Evolutionary conservation across 2,113 vertebrate genomes (phyloP).

Genomic region (Gymnobelideus leadbeateri): DNA sequence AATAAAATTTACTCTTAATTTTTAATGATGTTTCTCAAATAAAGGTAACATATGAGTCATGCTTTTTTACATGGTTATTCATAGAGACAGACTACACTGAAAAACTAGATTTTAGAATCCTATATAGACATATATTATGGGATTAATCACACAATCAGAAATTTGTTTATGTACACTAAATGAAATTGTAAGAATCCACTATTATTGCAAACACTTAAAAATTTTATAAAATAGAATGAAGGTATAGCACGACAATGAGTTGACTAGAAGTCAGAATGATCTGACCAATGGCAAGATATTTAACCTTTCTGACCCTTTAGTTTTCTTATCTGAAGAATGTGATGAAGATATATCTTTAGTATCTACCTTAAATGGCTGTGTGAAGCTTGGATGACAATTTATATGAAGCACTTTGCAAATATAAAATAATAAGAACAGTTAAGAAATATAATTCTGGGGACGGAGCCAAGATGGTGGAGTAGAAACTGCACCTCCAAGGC

Average conservation of each 20-base stretch:
- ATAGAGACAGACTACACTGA: neutral
- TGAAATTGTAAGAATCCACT: neutral
- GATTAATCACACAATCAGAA: neutral
- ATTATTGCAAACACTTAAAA: neutral
- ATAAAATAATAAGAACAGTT: neutral
- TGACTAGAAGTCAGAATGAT: neutral
- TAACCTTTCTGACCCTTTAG: neutral
- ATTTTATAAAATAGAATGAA: neutral
- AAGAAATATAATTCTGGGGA: too few species aligned
- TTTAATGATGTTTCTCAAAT: neutral
- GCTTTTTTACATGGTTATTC: neutral
- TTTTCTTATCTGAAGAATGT: neutral
- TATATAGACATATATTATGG: neutral
- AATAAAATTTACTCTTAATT: neutral
- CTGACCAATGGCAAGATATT: neutral
- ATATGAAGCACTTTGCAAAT: neutral
- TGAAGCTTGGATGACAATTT: neutral
- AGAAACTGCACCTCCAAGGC: too few species aligned
- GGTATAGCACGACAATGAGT: neutral
- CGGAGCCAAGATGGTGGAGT: too few species aligned
- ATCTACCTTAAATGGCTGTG: neutral
- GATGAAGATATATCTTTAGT: neutral
- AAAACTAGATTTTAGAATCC: neutral
- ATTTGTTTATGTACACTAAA: neutral
- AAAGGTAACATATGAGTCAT: neutral